These are phyloP conservation scores for Pangasius sanitwongsei DNA, from an alignment of 2,797 vertebrate genomes.

Conservation along the genomic window DNA sequence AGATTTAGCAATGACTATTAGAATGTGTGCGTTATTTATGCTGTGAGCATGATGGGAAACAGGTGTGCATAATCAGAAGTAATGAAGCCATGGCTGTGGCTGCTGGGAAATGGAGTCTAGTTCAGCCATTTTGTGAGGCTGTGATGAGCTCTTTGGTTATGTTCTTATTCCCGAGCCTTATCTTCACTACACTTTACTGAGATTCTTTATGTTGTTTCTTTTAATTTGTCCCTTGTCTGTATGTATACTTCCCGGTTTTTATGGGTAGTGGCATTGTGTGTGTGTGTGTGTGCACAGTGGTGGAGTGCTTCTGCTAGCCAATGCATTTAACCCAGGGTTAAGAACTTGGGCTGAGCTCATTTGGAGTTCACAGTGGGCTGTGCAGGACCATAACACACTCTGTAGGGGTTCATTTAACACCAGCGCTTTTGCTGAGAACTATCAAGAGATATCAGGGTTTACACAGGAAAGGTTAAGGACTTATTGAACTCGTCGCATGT, in stretches of 20 bases:
- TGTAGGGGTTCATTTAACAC: constrained; percentile 45
- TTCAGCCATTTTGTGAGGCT: neutral
- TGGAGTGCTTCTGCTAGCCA: constrained; percentile 12
- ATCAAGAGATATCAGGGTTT: constrained; percentile 39
- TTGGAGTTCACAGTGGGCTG: constrained; percentile 31
- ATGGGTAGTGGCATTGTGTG: neutral
- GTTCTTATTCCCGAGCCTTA: neutral
- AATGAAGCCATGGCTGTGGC: neutral
- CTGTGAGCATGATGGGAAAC: neutral
- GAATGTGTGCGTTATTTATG: neutral
- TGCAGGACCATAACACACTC: constrained; percentile 40
- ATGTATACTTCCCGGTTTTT: neutral
- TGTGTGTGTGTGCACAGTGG: neutral
- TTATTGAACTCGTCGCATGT: constrained; percentile 31
- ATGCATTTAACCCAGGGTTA: constrained; percentile 44
- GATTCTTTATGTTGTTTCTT: neutral
- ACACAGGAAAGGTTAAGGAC: constrained; percentile 48
- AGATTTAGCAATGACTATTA: neutral
- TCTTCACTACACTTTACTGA: neutral
- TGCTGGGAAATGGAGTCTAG: constrained; percentile 6
- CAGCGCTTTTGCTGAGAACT: constrained; percentile 17
- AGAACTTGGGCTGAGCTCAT: constrained; percentile 38
- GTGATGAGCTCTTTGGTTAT: neutral
- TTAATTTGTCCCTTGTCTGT: neutral
- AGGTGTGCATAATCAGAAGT: neutral